Percentiles rank a stretch among this genome's conserved stretches.
phyloP scores from a whole-genome alignment of 2,797 vertebrate species.

The Enteromius treurensis region DNA sequence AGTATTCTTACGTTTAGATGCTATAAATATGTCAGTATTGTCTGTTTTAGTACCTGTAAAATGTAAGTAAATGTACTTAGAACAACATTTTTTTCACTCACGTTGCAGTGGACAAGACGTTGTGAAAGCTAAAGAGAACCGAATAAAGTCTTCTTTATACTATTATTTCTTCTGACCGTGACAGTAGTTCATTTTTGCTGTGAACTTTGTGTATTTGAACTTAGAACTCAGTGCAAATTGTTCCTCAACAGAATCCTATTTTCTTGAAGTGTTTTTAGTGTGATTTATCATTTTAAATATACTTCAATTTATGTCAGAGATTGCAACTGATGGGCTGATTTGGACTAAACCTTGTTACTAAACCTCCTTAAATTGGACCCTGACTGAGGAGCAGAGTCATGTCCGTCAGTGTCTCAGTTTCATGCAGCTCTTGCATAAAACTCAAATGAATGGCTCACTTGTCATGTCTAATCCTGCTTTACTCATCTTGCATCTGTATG shows the following conservation, averaged over 20 bases:
- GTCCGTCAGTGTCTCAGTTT: not conserved
- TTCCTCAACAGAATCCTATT: conserved; percentile 77
- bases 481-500: not conserved
- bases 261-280: conserved; percentile 72
- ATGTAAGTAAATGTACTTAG: too few species aligned
- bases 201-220: conserved; percentile 68
- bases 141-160: conserved; percentile 73
- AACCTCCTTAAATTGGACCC: conserved; percentile 23
- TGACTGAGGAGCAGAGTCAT: not conserved
- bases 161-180: conserved; percentile 72
- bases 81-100: too few species aligned
- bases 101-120: conserved; percentile 64
- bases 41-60: too few species aligned
- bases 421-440: not conserved
- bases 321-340: not conserved
- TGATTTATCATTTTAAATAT: conserved; percentile 39
- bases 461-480: conserved; percentile 2
- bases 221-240: conserved; percentile 65
- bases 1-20: too few species aligned
- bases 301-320: conserved; percentile 39
- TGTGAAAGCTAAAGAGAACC: conserved; percentile 67
- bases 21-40: too few species aligned
- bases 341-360: conserved; percentile 20
- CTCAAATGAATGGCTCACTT: conserved; percentile 27
- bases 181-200: conserved; percentile 75